Conservation (phyloP, 2,888 invertebrate genomes). For the Ochropacha duplaris region DNA sequence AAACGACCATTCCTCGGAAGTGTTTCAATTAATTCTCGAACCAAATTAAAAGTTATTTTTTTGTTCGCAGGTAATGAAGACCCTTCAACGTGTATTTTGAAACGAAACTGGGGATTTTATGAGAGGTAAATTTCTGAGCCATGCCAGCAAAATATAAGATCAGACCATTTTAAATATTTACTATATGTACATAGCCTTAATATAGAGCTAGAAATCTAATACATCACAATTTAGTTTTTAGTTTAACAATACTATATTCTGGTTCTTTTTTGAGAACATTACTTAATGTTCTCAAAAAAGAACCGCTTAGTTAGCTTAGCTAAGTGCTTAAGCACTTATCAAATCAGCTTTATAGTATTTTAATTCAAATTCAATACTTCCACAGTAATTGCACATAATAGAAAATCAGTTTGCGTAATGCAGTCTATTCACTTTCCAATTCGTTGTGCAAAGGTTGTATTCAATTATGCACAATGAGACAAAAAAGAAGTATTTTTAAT, state of each 20-base stretch:
- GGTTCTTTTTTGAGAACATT: too few species aligned
- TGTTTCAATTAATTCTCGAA: constrained; percentile 16
- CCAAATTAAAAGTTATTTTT: constrained; percentile 23
- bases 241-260: too few species aligned
- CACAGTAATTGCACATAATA: background rate
- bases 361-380: background rate
- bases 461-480: too few species aligned
- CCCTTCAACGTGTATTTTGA: constrained; percentile 60
- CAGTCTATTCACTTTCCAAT: background rate
- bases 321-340: background rate
- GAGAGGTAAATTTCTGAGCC: constrained; percentile 59
- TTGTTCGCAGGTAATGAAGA: constrained; percentile 68
- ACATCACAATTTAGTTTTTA: background rate
- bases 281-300: too few species aligned
- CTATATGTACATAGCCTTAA: background rate
- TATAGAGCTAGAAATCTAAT: background rate
- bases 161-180: too few species aligned
- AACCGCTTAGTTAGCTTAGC: too few species aligned
- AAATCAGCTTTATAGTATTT: background rate
- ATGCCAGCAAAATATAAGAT: too few species aligned
- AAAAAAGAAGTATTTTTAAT: too few species aligned
- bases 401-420: background rate
- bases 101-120: constrained; percentile 66
- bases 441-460: background rate
- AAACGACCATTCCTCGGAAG: constrained; percentile 8